Base-by-base conservation (phyloP, 2,113 vertebrate species). In the Acinonyx jubatus region DNA sequence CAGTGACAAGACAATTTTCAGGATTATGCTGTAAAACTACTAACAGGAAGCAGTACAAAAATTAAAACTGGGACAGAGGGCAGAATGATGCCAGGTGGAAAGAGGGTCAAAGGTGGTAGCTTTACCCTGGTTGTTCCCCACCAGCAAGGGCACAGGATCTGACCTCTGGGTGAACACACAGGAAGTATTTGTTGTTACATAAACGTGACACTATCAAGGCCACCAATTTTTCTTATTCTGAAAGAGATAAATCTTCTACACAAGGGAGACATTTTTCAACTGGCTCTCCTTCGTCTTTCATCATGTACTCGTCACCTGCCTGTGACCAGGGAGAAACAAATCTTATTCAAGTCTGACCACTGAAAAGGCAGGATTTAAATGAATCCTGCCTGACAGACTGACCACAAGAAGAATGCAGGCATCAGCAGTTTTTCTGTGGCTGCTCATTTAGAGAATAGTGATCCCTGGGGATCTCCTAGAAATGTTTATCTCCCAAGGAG, bases 321-420 rank as follows among this genome's bases (percentile, higher is more conserved):
- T 86, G 45, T 83, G 45, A 71, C 57, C 29, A 87, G 41, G 45
- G 27, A 92, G 80, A 96, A 96, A 89, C 25, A 87, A 79, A 95
- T 80, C 76, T 83, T 61, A 68, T 50, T 90, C 33, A 89, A 65
- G 8, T 66, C 69, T 85, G 80, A 89, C 83, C 69, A 87, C 14
- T 45, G 63, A 89, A 97, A 78, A 95, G 79, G 57, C 18, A 66
- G 52, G 38, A 86, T 91, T 84, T 83, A 82, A 96, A 80, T 74
- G 81, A 91, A 80, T 68, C 45, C 31, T 66, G 73, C 57, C 79
- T 78, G 57, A 73, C 27, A 78, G n/a, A 63, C 21, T 5, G 13
- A 80, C 19, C 29, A 38, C 5, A 15, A 31, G 52, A 91, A 87
- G 91, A 94, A 86, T 33, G 36, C 73, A 83, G 57, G 45, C 38